Conservation (phyloP, 2,797 vertebrate species). For the Anableps anableps region DNA sequence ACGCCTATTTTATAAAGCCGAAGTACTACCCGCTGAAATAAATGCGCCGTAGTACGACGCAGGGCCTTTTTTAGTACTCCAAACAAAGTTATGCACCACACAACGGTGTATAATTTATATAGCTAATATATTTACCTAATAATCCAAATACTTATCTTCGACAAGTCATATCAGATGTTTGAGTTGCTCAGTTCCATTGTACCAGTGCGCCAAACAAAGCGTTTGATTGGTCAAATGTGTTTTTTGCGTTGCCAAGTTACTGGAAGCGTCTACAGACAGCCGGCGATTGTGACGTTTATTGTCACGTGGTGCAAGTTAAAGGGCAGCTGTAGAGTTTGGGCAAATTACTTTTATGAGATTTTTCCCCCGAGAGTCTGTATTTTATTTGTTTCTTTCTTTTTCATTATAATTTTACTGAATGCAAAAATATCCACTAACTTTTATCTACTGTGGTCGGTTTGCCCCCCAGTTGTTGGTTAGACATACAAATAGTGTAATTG, state of each 20-base stretch:
- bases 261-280: slow-evolving; percentile 33
- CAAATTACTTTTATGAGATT: neutral
- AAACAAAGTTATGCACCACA: neutral
- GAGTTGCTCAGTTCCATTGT: slow-evolving; percentile 27
- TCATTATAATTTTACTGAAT: neutral
- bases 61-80: slow-evolving; percentile 37
- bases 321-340: neutral
- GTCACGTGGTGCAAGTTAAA: neutral
- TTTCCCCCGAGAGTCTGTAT: no score
- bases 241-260: slow-evolving; percentile 79
- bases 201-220: slow-evolving; percentile 69
- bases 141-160: neutral
- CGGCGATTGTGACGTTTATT: neutral
- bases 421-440: no score
- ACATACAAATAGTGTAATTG: no score
- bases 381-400: neutral
- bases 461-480: no score
- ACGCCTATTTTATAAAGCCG: slow-evolving; percentile 77
- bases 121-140: slow-evolving; percentile 14
- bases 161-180: neutral
- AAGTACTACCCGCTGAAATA: slow-evolving; percentile 59
- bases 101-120: fast-evolving
- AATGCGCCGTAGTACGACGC: slow-evolving; percentile 37
- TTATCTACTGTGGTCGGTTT: no score
- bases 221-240: slow-evolving; percentile 73